phyloP scores from a whole-genome alignment of 2,888 invertebrate genomes.

The Eupithecia inturbata region DNA sequence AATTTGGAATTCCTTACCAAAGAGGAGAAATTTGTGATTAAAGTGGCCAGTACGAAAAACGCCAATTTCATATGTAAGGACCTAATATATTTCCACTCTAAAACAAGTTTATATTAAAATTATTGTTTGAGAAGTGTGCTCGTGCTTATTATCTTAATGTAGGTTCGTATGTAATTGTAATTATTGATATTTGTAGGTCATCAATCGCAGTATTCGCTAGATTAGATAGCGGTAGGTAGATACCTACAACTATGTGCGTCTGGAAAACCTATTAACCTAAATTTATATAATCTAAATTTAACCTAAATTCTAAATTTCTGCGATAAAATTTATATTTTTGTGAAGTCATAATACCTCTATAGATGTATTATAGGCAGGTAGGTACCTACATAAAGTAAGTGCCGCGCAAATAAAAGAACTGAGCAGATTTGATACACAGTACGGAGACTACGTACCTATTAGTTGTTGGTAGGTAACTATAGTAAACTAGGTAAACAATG shows the following conservation, averaged over 20 bases:
- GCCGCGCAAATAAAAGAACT: background rate
- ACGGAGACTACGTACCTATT: background rate
- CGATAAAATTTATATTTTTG: slow-evolving; percentile 9
- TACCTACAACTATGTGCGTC: background rate
- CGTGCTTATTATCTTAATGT: slow-evolving; percentile 24
- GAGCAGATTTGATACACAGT: background rate
- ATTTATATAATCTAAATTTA: slow-evolving; percentile 28
- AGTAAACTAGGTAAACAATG: background rate
- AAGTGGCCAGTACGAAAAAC: too few relatives aligned
- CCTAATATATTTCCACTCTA: background rate
- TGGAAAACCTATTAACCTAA: slow-evolving; percentile 26
- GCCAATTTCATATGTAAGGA: too few relatives aligned
- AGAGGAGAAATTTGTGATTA: too few relatives aligned
- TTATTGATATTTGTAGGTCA: slow-evolving; percentile 19
- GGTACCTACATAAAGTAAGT: background rate
- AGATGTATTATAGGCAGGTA: background rate
- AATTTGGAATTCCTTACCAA: too few relatives aligned
- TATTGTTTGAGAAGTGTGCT: slow-evolving; percentile 4
- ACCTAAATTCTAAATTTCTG: too few relatives aligned
- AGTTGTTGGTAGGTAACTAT: background rate
- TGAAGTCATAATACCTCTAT: background rate
- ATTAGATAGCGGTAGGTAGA: slow-evolving; percentile 22
- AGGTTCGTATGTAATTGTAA: too few relatives aligned
- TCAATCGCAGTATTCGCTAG: slow-evolving; percentile 15
- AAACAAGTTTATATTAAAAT: background rate